phyloP scores from a whole-genome alignment of 2,113 vertebrate species.

The Aptenodytes forsteri region DNA sequence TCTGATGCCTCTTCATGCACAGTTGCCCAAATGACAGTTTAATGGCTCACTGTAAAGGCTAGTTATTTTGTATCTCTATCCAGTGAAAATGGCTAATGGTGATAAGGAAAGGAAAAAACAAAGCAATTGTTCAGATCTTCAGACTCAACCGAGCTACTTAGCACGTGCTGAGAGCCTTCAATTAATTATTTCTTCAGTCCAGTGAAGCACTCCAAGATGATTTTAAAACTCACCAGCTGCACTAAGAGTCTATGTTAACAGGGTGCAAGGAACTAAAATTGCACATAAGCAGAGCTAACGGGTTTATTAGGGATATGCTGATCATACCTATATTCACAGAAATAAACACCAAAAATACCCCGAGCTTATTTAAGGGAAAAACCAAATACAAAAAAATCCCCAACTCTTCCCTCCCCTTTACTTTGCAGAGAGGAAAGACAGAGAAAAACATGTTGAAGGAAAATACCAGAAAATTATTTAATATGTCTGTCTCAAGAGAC shows the following conservation, averaged over 20 bases:
- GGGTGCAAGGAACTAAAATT: constrained; percentile 15
- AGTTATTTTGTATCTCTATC: constrained; percentile 82
- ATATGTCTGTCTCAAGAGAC: not conserved
- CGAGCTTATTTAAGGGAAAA: not conserved
- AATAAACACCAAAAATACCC: not conserved
- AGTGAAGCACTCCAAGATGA: constrained; percentile 71
- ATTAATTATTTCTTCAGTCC: constrained; percentile 70
- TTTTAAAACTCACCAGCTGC: constrained; percentile 72
- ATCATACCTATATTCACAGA: not conserved
- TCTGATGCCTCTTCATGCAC: constrained; percentile 81
- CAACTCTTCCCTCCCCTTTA: not conserved
- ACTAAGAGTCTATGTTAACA: constrained; percentile 45
- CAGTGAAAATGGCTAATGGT: constrained; percentile 77
- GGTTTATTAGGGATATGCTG: not conserved
- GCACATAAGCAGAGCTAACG: not conserved
- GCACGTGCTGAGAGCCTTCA: constrained; percentile 57
- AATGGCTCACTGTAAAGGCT: constrained; percentile 79
- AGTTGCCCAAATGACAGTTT: constrained; percentile 84
- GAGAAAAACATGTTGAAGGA: not conserved
- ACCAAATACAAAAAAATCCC: accelerated
- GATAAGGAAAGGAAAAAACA: constrained; percentile 75
- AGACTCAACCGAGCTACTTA: constrained; percentile 63
- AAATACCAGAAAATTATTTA: not conserved
- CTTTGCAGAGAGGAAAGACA: not conserved
- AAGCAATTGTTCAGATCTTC: constrained; percentile 67